Evolutionary conservation across 2,888 invertebrate species (phyloP).

Genomic region (Rhamphomyia laevipes): DNA sequence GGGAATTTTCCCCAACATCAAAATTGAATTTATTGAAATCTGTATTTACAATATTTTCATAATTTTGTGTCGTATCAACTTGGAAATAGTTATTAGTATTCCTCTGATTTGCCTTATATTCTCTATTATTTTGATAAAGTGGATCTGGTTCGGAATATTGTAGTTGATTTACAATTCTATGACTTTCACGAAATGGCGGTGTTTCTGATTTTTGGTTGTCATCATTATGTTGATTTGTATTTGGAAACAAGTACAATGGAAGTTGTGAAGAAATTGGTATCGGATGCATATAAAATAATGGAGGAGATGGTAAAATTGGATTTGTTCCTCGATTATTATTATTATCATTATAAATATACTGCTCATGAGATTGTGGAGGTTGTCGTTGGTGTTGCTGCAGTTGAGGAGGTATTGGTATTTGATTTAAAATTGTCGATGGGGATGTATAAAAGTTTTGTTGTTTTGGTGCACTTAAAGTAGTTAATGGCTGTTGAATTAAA

Average conservation of each 20-base stretch:
- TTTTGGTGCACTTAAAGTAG: conserved; percentile 21
- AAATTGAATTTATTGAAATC: background rate
- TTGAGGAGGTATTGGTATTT: conserved; percentile 9
- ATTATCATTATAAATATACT: background rate
- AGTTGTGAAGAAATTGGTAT: conserved; percentile 15
- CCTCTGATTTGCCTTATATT: no score
- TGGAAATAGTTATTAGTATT: no score
- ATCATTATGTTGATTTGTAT: conserved; percentile 18
- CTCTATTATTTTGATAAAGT: conserved; percentile 27
- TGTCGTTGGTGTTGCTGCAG: background rate
- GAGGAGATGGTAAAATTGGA: background rate
- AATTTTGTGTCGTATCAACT: background rate
- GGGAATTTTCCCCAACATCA: background rate
- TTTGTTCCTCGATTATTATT: background rate
- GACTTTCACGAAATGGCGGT: conserved; percentile 26
- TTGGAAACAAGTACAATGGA: conserved; percentile 20
- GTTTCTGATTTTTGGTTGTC: conserved; percentile 19
- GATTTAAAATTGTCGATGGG: conserved; percentile 7
- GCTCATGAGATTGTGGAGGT: background rate
- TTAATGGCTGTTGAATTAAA: conserved; percentile 18
- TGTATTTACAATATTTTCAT: no score
- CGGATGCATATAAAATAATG: conserved; percentile 11
- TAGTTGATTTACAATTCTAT: conserved; percentile 25
- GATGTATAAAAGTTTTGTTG: conserved; percentile 5
- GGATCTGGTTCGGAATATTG: conserved; percentile 43